These are phyloP conservation scores for Halcyon leucocephala DNA, from an alignment of 2,797 vertebrate genomes.

Conservation along the genomic window DNA sequence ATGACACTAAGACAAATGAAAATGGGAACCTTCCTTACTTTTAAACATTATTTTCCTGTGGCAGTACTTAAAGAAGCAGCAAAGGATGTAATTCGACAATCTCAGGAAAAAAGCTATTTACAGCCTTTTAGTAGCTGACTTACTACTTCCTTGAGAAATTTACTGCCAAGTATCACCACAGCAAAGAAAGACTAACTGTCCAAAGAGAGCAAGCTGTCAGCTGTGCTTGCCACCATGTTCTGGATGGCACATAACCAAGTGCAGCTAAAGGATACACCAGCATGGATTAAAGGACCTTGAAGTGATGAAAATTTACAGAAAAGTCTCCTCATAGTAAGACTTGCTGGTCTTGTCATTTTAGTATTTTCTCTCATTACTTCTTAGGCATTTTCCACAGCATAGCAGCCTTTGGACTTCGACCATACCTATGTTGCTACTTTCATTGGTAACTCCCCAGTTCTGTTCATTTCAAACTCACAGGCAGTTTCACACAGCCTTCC, in stretches of 20 bases:
- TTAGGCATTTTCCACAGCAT: background rate
- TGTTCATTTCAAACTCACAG: background rate
- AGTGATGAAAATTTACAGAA: background rate
- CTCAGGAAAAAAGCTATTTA: background rate
- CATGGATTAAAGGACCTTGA: background rate
- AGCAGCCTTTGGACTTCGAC: background rate
- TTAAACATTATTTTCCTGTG: background rate
- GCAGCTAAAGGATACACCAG: background rate
- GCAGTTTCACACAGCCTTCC: background rate
- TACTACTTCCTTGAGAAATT: background rate
- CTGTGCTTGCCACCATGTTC: background rate
- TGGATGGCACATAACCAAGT: background rate
- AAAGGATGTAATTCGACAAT: background rate
- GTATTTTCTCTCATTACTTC: background rate
- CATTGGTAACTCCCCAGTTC: background rate
- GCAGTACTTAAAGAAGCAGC: background rate
- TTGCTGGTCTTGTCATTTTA: background rate
- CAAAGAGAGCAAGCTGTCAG: background rate
- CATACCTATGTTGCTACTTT: accelerated
- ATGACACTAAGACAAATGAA: background rate
- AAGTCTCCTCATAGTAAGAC: background rate
- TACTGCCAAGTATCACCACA: background rate
- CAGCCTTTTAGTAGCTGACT: background rate
- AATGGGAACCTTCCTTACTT: background rate
- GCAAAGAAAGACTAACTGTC: background rate